These are phyloP conservation scores for Lycocerus yunnanus DNA, from an alignment of 2,888 invertebrate genomes.

Conservation along the genomic window DNA sequence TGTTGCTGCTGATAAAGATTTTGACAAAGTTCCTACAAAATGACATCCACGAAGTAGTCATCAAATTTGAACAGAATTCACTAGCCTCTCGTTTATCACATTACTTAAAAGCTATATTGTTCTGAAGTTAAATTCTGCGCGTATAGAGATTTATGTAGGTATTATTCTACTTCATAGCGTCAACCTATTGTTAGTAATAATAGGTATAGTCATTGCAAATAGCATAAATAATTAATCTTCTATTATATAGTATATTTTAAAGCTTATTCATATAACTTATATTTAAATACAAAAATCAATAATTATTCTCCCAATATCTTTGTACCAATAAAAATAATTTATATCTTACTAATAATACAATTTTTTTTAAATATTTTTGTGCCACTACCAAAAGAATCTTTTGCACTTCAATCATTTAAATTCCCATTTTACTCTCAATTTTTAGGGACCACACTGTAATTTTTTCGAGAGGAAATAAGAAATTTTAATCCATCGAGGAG, in stretches of 20 bases:
- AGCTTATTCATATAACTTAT: background rate
- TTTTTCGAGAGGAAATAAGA: no score
- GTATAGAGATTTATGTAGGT: background rate
- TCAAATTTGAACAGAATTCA: background rate
- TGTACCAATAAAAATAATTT: no score
- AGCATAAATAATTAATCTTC: background rate
- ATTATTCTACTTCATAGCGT: background rate
- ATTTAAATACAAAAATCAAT: background rate
- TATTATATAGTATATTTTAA: background rate
- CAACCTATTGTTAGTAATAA: background rate
- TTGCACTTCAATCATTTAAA: no score
- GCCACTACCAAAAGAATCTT: no score
- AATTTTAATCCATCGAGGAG: no score
- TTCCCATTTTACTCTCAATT: no score
- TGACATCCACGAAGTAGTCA: background rate
- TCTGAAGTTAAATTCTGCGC: background rate
- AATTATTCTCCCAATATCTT: background rate
- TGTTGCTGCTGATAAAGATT: background rate
- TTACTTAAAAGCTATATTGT: background rate
- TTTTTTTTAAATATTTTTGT: no score
- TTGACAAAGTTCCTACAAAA: background rate
- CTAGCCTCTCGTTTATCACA: background rate
- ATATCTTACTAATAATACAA: no score
- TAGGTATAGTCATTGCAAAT: background rate
- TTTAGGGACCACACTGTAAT: no score